A percentile compares a stretch with the other conserved stretches of the same genome.
phyloP scores from a whole-genome alignment of 2,113 vertebrate genomes.

The Ctenomys sociabilis region DNA sequence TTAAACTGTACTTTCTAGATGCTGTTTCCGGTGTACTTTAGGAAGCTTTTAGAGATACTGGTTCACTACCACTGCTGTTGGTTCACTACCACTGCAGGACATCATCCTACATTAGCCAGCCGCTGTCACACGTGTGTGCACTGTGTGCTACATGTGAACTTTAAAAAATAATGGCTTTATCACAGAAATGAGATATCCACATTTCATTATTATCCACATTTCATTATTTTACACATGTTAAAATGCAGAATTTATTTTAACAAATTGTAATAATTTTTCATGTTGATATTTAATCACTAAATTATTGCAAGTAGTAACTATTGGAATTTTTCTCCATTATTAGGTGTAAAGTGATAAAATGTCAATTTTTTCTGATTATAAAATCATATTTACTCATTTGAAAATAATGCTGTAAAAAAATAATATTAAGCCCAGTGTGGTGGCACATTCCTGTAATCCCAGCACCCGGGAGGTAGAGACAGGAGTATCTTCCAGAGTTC shows the following conservation, averaged over 20 bases:
- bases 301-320: not conserved
- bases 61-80: rapidly evolving
- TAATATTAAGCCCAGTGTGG: too few species aligned
- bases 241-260: not conserved
- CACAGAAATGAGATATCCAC: not conserved
- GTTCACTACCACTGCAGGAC: rapidly evolving
- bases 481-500: too few species aligned
- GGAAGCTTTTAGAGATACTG: not conserved
- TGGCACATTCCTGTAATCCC: too few species aligned
- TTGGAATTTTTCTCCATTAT: not conserved
- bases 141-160: rapidly evolving
- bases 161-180: not conserved
- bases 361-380: not conserved
- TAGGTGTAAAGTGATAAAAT: not conserved
- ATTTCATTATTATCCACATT: not conserved
- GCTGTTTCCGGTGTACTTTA: not conserved
- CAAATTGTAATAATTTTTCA: not conserved
- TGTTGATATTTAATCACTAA: not conserved
- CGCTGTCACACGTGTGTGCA: not conserved
- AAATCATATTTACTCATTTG: not conserved
- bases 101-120: rapidly evolving
- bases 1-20: rapidly evolving
- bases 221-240: not conserved
- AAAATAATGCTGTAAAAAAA: not conserved
- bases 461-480: too few species aligned